A percentile compares a stretch with the other conserved stretches of the same genome.
These are phyloP conservation scores for Dicyrtoma fusca DNA, from an alignment of 2,888 invertebrate genomes.

Conservation along the genomic window DNA sequence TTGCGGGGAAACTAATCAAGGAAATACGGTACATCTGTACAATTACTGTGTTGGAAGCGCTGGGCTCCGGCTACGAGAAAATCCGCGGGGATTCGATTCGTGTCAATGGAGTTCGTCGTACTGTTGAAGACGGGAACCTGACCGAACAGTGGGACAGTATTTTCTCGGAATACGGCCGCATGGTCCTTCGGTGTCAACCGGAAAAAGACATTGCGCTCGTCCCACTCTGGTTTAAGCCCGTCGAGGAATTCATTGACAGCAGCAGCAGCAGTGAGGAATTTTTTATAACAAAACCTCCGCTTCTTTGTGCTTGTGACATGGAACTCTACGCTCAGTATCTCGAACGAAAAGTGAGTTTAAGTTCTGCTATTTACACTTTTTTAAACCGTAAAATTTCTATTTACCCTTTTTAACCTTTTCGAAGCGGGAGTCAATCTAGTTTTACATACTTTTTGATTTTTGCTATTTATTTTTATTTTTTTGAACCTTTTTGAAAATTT, in stretches of 20 bases:
- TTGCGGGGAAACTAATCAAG: too few relatives aligned
- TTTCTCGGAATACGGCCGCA: slow-evolving; percentile 45
- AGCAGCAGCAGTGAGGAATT: slow-evolving; percentile 39
- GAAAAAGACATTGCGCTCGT: slow-evolving; percentile 52
- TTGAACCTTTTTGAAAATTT: too few relatives aligned
- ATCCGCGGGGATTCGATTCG: slow-evolving; percentile 49
- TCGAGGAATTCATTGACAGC: slow-evolving; percentile 26
- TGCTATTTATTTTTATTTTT: too few relatives aligned
- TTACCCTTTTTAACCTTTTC: too few relatives aligned
- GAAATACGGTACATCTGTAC: background rate
- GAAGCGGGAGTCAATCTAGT: too few relatives aligned
- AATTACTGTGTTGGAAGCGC: slow-evolving; percentile 5
- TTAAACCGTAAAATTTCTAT: too few relatives aligned
- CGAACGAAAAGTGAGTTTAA: slow-evolving; percentile 45
- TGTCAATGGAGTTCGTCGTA: slow-evolving; percentile 50
- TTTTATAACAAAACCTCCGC: slow-evolving; percentile 43
- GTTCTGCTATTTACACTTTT: too few relatives aligned
- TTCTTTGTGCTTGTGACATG: slow-evolving; percentile 52
- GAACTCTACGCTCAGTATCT: slow-evolving; percentile 52
- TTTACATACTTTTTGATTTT: too few relatives aligned
- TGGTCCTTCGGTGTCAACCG: slow-evolving; percentile 51
- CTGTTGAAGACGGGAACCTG: slow-evolving; percentile 35
- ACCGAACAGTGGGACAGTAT: slow-evolving; percentile 51
- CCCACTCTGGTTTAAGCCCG: slow-evolving; percentile 53
- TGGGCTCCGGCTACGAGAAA: slow-evolving; percentile 50